phyloP scores from a whole-genome alignment of 2,113 vertebrate species.

The Hypomesus transpacificus region DNA sequence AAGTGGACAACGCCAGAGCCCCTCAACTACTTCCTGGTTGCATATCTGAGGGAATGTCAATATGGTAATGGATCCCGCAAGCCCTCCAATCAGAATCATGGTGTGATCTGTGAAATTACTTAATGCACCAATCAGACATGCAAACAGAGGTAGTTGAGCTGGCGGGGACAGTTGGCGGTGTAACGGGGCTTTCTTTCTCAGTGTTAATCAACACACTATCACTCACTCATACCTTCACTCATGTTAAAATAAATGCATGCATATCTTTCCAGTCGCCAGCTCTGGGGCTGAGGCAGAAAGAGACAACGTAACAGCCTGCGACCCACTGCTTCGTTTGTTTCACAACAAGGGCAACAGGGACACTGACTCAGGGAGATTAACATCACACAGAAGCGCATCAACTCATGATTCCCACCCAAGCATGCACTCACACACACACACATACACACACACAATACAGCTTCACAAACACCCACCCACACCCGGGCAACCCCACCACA shows the following conservation, averaged over 20 bases:
- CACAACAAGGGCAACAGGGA: neutral
- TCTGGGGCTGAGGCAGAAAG: neutral
- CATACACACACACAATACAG: neutral
- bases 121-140: too few relatives aligned
- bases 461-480: slow-evolving; percentile 12
- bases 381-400: neutral
- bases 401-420: neutral
- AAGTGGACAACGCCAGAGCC: neutral
- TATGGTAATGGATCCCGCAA: too few relatives aligned
- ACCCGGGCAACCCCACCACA: neutral
- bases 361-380: neutral
- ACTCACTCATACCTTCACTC: slow-evolving; percentile 19
- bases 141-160: slow-evolving; percentile 10
- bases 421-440: slow-evolving; percentile 1
- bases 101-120: too few relatives aligned
- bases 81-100: too few relatives aligned
- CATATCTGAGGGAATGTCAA: too few relatives aligned
- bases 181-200: slow-evolving; percentile 12
- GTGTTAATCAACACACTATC: slow-evolving; percentile 30
- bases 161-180: slow-evolving; percentile 12
- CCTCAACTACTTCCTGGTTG: neutral
- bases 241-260: slow-evolving; percentile 57
- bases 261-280: slow-evolving; percentile 52
- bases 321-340: neutral
- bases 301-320: neutral